These are phyloP conservation scores for Aulostomus chinensis DNA, from an alignment of 2,797 vertebrate species.

Conservation along the genomic window DNA sequence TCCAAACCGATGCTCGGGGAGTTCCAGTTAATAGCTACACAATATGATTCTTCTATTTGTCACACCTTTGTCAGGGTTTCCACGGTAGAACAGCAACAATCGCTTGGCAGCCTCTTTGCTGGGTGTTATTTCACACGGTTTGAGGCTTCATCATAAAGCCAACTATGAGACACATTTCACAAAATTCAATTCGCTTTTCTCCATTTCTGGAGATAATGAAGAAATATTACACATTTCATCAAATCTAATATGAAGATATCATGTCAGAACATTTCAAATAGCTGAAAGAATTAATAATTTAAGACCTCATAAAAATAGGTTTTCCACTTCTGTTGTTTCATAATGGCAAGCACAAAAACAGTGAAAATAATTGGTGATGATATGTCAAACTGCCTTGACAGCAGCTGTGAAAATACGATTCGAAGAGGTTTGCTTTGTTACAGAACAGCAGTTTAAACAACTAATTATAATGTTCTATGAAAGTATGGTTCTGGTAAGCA, in stretches of 20 bases:
- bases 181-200: background rate
- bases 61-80: conserved; percentile 23
- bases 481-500: no score
- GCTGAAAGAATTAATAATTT: no score
- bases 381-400: conserved; percentile 3
- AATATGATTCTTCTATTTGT: conserved; percentile 28
- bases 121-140: background rate
- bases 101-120: conserved; percentile 30
- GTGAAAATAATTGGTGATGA: background rate
- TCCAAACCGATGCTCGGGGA: conserved; percentile 27
- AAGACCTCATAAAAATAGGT: background rate
- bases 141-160: background rate
- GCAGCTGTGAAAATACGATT: no score
- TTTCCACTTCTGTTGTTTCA: background rate
- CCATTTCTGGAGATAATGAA: background rate
- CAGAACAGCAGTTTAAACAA: conserved; percentile 7
- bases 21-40: conserved; percentile 10
- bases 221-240: background rate
- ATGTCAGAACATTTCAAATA: no score
- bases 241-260: background rate
- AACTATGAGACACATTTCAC: background rate
- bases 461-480: no score
- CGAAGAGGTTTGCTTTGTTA: background rate
- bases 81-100: conserved; percentile 37
- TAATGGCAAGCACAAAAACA: background rate